Percentiles rank a stretch among this genome's conserved stretches.
Conservation (phyloP, 2,113 vertebrate species). For the Nannospalax galili region DNA sequence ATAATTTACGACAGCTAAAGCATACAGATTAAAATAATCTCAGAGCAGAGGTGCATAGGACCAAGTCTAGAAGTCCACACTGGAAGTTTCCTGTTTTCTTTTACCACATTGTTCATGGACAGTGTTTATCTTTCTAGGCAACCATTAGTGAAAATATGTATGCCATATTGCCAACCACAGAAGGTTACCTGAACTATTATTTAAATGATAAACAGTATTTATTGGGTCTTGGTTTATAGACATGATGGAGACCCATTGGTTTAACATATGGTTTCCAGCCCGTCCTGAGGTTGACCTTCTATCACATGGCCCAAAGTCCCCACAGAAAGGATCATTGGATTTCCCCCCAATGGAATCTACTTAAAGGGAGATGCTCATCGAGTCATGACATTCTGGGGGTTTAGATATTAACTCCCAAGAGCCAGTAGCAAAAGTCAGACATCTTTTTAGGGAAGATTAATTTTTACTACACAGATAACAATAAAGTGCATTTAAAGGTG, state of each 20-base stretch:
- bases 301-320: not conserved
- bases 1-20: not conserved
- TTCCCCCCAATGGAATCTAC: not conserved
- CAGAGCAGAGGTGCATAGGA: not conserved
- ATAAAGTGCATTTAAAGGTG: not conserved
- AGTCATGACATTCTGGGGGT: not conserved
- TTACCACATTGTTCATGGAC: not conserved
- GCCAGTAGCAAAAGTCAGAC: not conserved
- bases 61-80: not conserved
- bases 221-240: not conserved
- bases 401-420: not conserved
- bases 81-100: not conserved
- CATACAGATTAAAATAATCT: not conserved
- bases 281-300: not conserved
- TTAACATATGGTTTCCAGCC: not conserved
- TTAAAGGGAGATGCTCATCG: not conserved
- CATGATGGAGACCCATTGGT: too few species aligned
- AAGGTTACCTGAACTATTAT: not conserved
- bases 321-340: not conserved
- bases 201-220: not conserved
- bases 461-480: not conserved
- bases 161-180: not conserved
- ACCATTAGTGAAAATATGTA: not conserved
- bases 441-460: not conserved
- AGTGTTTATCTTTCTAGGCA: not conserved